Conservation (phyloP, 2,797 vertebrate genomes). For the Potorous gilbertii region DNA sequence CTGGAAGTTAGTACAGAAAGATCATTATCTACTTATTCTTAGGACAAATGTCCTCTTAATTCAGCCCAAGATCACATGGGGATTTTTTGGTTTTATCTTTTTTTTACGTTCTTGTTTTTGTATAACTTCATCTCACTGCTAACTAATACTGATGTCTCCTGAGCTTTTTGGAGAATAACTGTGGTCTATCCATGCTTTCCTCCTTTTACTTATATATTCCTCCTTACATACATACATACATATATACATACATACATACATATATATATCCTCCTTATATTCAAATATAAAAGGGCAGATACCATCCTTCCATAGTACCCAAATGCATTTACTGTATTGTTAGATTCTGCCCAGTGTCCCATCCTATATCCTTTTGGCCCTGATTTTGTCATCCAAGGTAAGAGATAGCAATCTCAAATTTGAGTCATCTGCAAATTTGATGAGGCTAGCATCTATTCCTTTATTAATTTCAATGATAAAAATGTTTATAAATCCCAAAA, state of each 20-base stretch:
- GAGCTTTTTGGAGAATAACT: not conserved
- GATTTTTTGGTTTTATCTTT: not conserved
- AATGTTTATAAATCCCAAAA: not conserved
- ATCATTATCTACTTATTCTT: not conserved
- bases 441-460: not conserved
- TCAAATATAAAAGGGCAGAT: not conserved
- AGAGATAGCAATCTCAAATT: not conserved
- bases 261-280: too few species aligned
- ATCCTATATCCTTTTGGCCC: not conserved
- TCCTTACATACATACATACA: too few species aligned
- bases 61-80: not conserved
- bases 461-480: not conserved
- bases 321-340: not conserved
- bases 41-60: not conserved
- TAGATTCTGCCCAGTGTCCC: not conserved
- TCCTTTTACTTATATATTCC: too few species aligned
- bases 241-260: too few species aligned
- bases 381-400: not conserved
- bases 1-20: not conserved
- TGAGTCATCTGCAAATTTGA: not conserved
- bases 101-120: not conserved
- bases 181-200: not conserved
- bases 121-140: not conserved
- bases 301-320: not conserved
- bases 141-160: not conserved